phyloP scores from a whole-genome alignment of 1,140 invertebrate species.

The Asobara japonica region DNA sequence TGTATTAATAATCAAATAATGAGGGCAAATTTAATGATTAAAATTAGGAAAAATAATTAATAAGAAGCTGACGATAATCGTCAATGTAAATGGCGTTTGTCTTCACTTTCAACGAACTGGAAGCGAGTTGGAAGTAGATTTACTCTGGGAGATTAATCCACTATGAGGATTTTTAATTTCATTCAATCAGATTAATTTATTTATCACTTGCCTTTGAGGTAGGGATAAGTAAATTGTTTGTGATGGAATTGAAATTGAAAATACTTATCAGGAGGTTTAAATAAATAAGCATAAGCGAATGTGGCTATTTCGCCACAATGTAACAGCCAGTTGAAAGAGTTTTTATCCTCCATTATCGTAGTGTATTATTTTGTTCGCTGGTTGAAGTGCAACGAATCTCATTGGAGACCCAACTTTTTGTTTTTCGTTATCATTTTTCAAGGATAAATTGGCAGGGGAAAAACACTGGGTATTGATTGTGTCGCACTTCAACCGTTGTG shows the following conservation, averaged over 20 bases:
- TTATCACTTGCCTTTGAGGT: neutral
- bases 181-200: conserved; percentile 34
- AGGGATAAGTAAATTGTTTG: neutral
- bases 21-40: neutral
- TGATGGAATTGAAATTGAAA: conserved; percentile 47
- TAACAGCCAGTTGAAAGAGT: conserved; percentile 47
- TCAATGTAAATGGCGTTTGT: conserved; percentile 33
- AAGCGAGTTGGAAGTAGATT: conserved; percentile 60
- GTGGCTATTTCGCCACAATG: conserved; percentile 46
- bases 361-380: conserved; percentile 5
- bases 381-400: conserved; percentile 38
- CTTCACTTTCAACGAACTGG: conserved; percentile 62
- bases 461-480: conserved; percentile 20
- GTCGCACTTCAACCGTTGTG: conserved; percentile 52
- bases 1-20: neutral
- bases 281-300: conserved; percentile 53
- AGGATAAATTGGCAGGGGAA: neutral
- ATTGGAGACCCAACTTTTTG: neutral
- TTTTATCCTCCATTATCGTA: neutral
- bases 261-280: conserved; percentile 41
- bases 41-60: neutral
- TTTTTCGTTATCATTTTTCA: neutral
- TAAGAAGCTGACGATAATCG: neutral
- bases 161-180: conserved; percentile 33
- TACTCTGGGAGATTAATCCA: conserved; percentile 23